Base-by-base conservation (phyloP, 1,140 invertebrate genomes). In the Adelges cooleyi region DNA sequence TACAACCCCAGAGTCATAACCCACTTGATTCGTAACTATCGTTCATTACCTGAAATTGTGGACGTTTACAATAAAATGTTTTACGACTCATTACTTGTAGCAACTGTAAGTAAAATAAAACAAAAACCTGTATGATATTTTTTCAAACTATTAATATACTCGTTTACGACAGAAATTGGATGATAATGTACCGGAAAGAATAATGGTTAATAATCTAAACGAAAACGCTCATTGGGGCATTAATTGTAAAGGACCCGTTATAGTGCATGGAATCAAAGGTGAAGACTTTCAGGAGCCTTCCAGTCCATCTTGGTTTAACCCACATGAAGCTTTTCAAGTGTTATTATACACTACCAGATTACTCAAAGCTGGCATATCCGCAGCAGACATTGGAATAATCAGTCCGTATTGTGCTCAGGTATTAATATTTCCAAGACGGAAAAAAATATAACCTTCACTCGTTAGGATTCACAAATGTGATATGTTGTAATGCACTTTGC, bases 351-450 rank as follows among this genome's bases (percentile, higher is more conserved):
- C 82, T 11, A 75, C 81, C 42, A 77, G 78, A 52, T 71, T 92
- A 1, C 87, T 84, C 72, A 81, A 82, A 50, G 74, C 76, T 48
- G 81, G 84, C 27, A 67, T 94, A 10, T 72, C 68, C 3, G 74
- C 81, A 50, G 76, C 84, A 52, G 84, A 94, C 71, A 87, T 97
- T 73, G 94, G 94, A 5, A 86, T 98, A 67, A 90, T 98, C 59
- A 89, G 92, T 6, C 93, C 94, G 0, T 98, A 98, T 75, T 76
- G 84, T 66, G 90, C 90, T 74, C 95, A 98, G 80, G 90, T 90
- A 74, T 73, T 48, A n/a, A n/a, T n/a, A n/a, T n/a, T n/a, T n/a
- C n/a, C n/a, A n/a, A n/a, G n/a, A n/a, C 9, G n/a, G 9, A 9
- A 50, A 40, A 40, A 40, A 40, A 9, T 10, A 40, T n/a, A 40